Percentiles rank a stretch among this genome's conserved stretches.
phyloP scores from a whole-genome alignment of 2,797 vertebrate species.

The Lepus townsendii region DNA sequence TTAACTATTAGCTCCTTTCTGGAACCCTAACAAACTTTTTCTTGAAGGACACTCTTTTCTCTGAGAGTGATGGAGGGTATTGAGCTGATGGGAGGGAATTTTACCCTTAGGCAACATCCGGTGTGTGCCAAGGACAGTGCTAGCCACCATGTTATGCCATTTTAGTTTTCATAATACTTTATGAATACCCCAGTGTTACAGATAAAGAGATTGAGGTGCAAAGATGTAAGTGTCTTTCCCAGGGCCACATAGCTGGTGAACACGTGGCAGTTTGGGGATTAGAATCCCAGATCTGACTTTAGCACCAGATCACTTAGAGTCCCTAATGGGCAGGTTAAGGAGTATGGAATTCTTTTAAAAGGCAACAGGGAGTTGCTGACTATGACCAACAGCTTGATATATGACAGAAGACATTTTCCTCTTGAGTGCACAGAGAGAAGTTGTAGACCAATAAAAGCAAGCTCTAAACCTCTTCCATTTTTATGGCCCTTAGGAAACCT shows the following conservation, averaged over 20 bases:
- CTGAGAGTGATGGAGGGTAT: background rate
- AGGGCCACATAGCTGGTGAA: background rate
- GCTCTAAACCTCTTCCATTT: conserved; percentile 74
- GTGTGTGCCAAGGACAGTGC: background rate
- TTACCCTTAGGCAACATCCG: background rate
- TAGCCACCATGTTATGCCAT: background rate
- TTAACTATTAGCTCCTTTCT: background rate
- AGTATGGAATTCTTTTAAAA: conserved; percentile 69
- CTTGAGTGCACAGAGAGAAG: conserved; percentile 77
- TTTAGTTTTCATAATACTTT: background rate
- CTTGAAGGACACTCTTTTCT: background rate
- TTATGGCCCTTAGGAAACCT: conserved; percentile 39
- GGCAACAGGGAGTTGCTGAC: conserved; percentile 83
- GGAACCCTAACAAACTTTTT: background rate
- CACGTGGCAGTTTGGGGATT: background rate
- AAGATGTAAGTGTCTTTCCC: background rate
- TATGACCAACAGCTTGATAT: conserved; percentile 82
- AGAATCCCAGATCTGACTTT: background rate
- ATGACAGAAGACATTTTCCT: conserved; percentile 82
- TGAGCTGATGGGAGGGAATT: background rate
- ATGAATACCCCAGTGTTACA: background rate
- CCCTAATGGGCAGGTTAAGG: conserved; percentile 3
- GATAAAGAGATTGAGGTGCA: conserved; percentile 28
- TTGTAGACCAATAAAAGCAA: conserved; percentile 82
- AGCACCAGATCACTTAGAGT: conserved; percentile 38